Evolutionary conservation across 2,113 vertebrate species (phyloP).

Genomic region (Prietella phreatophila): DNA sequence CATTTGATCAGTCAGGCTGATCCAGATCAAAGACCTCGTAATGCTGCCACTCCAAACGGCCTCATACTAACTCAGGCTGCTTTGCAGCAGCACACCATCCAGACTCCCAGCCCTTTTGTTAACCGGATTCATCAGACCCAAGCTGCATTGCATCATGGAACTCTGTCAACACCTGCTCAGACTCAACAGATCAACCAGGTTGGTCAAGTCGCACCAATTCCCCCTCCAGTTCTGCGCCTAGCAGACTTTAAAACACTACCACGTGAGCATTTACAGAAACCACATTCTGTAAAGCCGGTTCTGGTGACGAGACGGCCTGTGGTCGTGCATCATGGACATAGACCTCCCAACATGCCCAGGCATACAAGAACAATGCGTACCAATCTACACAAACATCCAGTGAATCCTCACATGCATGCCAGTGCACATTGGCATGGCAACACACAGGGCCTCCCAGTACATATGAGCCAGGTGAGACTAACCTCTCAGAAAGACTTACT

Average conservation of each 20-base stretch:
- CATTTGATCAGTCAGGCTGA: slow-evolving; percentile 5
- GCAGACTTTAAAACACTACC: slow-evolving; percentile 66
- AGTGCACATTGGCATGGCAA: slow-evolving; percentile 42
- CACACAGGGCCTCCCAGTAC: slow-evolving; percentile 41
- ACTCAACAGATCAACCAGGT: slow-evolving; percentile 12
- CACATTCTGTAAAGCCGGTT: slow-evolving; percentile 38
- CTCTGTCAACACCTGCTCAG: slow-evolving; percentile 31
- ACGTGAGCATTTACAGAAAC: slow-evolving; percentile 49
- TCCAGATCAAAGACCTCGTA: neutral
- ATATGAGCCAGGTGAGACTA: slow-evolving; percentile 63
- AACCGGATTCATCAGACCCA: slow-evolving; percentile 65
- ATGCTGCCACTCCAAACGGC: slow-evolving; percentile 39
- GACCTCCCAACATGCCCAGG: slow-evolving; percentile 33
- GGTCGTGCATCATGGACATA: slow-evolving; percentile 55
- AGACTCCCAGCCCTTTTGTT: slow-evolving; percentile 53
- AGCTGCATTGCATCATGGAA: slow-evolving; percentile 58
- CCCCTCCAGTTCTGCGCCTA: slow-evolving; percentile 65
- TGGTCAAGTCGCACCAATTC: slow-evolving; percentile 54
- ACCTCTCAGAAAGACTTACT: neutral
- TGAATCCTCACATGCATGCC: slow-evolving; percentile 45
- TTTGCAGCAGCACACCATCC: slow-evolving; percentile 60
- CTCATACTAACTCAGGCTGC: slow-evolving; percentile 64
- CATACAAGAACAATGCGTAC: slow-evolving; percentile 15
- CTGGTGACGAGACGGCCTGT: slow-evolving; percentile 51
- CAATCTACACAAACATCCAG: slow-evolving; percentile 54